Percentiles rank a stretch among this genome's conserved stretches.
These are phyloP conservation scores for Cylindroiulus punctatus DNA, from an alignment of 2,888 invertebrate species.

Conservation along the genomic window DNA sequence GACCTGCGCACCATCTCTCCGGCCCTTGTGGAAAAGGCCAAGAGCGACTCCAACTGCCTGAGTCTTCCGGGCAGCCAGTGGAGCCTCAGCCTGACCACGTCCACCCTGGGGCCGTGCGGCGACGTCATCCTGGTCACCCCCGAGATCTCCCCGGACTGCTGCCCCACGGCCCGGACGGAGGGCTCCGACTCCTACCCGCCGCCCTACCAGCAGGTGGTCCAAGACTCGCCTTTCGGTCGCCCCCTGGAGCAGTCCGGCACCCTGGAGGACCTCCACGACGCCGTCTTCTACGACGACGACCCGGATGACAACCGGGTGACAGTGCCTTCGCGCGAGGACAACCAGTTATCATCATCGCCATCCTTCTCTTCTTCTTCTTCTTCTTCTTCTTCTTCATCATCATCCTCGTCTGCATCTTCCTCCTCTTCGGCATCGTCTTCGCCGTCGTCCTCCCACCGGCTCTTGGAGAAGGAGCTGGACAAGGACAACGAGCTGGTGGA, in stretches of 20 bases:
- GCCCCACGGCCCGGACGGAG: neutral
- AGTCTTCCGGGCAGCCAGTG: slow-evolving; percentile 55
- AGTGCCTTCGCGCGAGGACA: slow-evolving; percentile 53
- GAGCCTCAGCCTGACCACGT: slow-evolving; percentile 51
- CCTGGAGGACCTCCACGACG: slow-evolving; percentile 52
- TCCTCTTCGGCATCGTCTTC: slow-evolving; percentile 49
- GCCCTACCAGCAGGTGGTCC: slow-evolving; percentile 54
- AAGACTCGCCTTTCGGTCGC: neutral
- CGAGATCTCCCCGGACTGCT: slow-evolving; percentile 44
- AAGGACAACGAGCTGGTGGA: slow-evolving; percentile 20
- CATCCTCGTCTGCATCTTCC: slow-evolving; percentile 46
- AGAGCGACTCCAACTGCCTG: slow-evolving; percentile 4
- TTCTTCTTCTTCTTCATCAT: slow-evolving; percentile 47
- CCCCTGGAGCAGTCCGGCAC: slow-evolving; percentile 51
- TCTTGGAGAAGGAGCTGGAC: slow-evolving; percentile 2
- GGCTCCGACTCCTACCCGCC: slow-evolving; percentile 50
- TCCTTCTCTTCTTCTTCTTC: slow-evolving; percentile 31
- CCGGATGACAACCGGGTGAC: neutral
- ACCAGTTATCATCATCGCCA: slow-evolving; percentile 32
- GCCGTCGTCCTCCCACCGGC: slow-evolving; percentile 53
- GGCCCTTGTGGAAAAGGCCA: neutral
- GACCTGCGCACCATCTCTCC: slow-evolving; percentile 59
- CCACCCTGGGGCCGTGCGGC: slow-evolving; percentile 49
- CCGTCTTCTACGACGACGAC: slow-evolving; percentile 44
- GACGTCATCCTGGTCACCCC: slow-evolving; percentile 10